Base-by-base conservation (phyloP, 1,140 invertebrate genomes). In the Eumeta japonica region DNA sequence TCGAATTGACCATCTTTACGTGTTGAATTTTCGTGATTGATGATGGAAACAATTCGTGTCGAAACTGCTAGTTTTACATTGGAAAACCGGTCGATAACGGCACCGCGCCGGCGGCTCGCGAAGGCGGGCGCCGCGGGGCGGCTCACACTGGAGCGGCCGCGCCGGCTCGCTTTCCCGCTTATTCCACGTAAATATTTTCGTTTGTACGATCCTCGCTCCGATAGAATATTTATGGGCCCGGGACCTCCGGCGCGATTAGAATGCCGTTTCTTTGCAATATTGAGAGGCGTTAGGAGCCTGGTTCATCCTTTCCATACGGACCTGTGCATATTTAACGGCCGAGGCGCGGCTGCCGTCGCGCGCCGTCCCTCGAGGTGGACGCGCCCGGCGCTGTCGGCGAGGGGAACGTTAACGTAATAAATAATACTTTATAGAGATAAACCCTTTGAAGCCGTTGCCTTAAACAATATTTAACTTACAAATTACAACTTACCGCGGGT, bases 221-320 rank as follows among this genome's bases (percentile, higher is more conserved):
- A 52, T 55, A 43, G 43, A 68, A 65, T 65, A 72, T 72, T 68
- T 67, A 68, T 63, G 54, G 52, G 44, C 42, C 34, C 49, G 53
- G 57, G 52, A 52, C 40, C 48, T 55, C 38, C 37, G 35, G 44
- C 50, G 39, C 62, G 58, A 72, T 70, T 66, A 70, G 57, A 64
- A 70, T 60, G 55, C 50, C 58, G 52, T 67, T 65, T 61, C 55
- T 62, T 60, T 54, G 51, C 54, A 56, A 63, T 58, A 66, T 68
- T 60, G 62, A 62, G 45, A 62, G 45, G 43, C 39, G 48, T 55
- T 50, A 55, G 50, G 40, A 41, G 55, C 55, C 57, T 52, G 59
- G 48, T 56, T 50, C 45, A 48, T 51, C 39, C 46, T 35, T 41
- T 53, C 46, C 54, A 49, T 66, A 60, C 55, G 58, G 50, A 48